Evolutionary conservation across 1,140 invertebrate genomes (phyloP), one percentile per base, ranked within the genome.

Genomic region (Drosophila mojavensis): DNA sequence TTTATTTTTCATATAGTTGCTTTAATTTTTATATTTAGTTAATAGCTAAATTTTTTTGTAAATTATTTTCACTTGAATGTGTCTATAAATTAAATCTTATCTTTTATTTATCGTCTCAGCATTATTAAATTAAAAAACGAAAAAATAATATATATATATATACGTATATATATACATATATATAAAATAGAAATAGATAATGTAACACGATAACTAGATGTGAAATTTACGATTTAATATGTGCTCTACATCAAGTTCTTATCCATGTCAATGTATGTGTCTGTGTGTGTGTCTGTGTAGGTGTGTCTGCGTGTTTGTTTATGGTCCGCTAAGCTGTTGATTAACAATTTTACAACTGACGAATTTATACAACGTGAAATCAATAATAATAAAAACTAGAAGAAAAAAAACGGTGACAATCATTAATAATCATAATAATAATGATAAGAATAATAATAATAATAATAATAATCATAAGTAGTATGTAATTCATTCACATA

Each of bases 331-430:
- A 64, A 65, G 79, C 65, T 75, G 63, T 75, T 75, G 76, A 79
- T 76, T 75, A 85, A 82, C 71, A 82, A 88, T 82, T 88, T 71
- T 88, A 85, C 82, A 85, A 67, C 75, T 85, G 82, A 82, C 79
- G 2, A 66, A 72, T 72, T 66, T 88, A 63, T 88, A 85, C 83
- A 79, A 76, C 64, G 75, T 82, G 71, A 76, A 50, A 71, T 48
- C 53, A 81, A 79, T 30, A 20, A 20, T 28, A 28, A 28, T 28
- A 28, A 82, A 79, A 54, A 75, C 79, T 50, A 50, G 20, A 50
- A 50, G 13, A 36, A 68, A 81, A 68, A 81, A 68, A 67, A 79
- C 76, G 33, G 67, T 67, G 73, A 75, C 61, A 73, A 73, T 65
- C 55, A 66, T 51, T 51, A 58, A 59, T 50, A 43, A 67, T 65